Conservation (phyloP, 2,888 invertebrate genomes). For the Dermolepida albohirtum region DNA sequence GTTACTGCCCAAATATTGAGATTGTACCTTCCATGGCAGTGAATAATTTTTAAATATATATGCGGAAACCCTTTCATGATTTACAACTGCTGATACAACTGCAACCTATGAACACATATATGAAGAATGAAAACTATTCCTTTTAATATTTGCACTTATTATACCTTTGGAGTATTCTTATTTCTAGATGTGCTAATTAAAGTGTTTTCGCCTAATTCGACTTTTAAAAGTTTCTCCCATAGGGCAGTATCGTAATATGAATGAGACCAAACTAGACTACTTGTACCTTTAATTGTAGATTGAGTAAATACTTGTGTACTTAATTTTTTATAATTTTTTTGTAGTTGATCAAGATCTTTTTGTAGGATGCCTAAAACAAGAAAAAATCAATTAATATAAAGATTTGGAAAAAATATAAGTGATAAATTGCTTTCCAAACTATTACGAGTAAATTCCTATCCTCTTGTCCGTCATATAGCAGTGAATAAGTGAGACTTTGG, state of each 20-base stretch:
- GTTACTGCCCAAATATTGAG: slow-evolving; percentile 78
- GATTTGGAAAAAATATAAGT: slow-evolving; percentile 1
- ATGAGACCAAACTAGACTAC: slow-evolving; percentile 84
- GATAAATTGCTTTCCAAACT: neutral
- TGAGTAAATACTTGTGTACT: slow-evolving; percentile 76
- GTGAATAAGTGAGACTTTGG: too few species aligned
- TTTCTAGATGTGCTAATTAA: slow-evolving; percentile 72
- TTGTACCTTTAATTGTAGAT: slow-evolving; percentile 75
- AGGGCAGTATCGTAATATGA: slow-evolving; percentile 88
- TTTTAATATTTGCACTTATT: too few species aligned
- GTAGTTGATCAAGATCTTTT: slow-evolving; percentile 71
- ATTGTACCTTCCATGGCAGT: slow-evolving; percentile 75
- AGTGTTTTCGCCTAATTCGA: slow-evolving; percentile 72
- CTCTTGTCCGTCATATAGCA: too few species aligned
- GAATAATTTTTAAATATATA: slow-evolving; percentile 90
- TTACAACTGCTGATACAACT: slow-evolving; percentile 83
- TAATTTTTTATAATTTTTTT: slow-evolving; percentile 70
- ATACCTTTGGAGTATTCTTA: slow-evolving; percentile 70
- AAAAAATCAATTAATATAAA: slow-evolving; percentile 8
- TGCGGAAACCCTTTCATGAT: slow-evolving; percentile 77
- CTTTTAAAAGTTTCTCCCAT: slow-evolving; percentile 83
- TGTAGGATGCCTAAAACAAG: slow-evolving; percentile 67
- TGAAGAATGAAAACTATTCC: neutral
- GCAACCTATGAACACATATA: slow-evolving; percentile 78
- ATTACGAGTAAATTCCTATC: too few species aligned